Evolutionary conservation across 2,888 invertebrate species (phyloP).

Genomic region (Calephelis perditalis): DNA sequence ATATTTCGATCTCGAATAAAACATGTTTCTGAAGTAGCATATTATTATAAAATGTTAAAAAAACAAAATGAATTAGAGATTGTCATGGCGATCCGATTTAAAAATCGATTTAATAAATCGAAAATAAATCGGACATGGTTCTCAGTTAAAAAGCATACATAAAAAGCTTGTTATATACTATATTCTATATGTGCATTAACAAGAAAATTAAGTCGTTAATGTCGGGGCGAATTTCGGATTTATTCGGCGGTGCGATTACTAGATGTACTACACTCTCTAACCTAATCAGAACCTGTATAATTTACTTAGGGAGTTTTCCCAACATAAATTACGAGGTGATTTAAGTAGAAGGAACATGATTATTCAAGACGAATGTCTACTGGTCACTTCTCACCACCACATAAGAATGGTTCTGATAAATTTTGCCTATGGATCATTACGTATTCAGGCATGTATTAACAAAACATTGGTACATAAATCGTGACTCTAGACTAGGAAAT

Average conservation of each 20-base stretch:
- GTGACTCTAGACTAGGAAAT: conserved; percentile 48
- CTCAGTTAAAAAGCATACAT: conserved; percentile 11
- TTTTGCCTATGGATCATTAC: conserved; percentile 45
- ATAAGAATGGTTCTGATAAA: conserved; percentile 66
- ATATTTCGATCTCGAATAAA: neutral
- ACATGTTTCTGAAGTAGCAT: neutral
- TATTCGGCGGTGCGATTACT: conserved; percentile 58
- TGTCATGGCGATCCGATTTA: conserved; percentile 4
- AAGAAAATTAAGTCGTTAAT: conserved; percentile 24
- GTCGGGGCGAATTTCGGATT: conserved; percentile 55
- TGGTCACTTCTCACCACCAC: conserved; percentile 70
- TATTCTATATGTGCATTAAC: conserved; percentile 8
- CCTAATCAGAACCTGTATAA: conserved; percentile 78
- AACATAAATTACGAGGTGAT: conserved; percentile 79
- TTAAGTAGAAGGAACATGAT: conserved; percentile 72
- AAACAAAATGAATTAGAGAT: neutral
- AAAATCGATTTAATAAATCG: conserved; percentile 9
- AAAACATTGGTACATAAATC: conserved; percentile 40
- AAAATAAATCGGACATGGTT: conserved; percentile 12
- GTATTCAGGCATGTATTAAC: conserved; percentile 22
- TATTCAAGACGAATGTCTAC: conserved; percentile 50
- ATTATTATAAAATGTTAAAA: neutral
- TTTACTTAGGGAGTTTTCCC: conserved; percentile 68
- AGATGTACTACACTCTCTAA: conserved; percentile 58
- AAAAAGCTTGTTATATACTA: conserved; percentile 7